Evolutionary conservation across 2,888 invertebrate species (phyloP).

Genomic region (Petrophora chlorosata): DNA sequence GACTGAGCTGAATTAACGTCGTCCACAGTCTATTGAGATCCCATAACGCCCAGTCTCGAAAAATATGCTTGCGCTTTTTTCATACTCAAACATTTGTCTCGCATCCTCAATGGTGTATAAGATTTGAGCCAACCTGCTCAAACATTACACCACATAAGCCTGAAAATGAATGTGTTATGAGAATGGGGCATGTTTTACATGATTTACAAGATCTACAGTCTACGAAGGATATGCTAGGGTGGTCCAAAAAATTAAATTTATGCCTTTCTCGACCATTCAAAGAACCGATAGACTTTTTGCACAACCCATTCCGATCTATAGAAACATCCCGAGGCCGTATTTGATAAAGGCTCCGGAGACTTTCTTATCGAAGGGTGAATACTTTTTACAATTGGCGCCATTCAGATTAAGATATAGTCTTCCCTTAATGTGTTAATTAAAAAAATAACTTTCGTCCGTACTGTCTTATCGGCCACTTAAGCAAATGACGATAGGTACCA

Average conservation of each 20-base stretch:
- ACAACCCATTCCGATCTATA: conserved; percentile 52
- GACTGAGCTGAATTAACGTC: not conserved
- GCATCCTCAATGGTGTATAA: no score
- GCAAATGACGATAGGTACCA: conserved; percentile 58
- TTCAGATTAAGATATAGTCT: conserved; percentile 79
- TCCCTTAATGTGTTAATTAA: conserved; percentile 80
- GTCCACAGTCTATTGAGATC: not conserved
- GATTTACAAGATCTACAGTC: no score
- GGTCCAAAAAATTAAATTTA: conserved; percentile 56
- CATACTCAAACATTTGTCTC: no score
- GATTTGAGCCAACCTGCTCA: no score
- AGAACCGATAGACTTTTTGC: conserved; percentile 71
- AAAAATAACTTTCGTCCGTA: conserved; percentile 65
- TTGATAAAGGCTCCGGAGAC: conserved; percentile 67
- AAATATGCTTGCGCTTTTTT: no score
- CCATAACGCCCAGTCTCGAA: no score
- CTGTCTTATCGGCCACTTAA: conserved; percentile 75
- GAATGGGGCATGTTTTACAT: no score
- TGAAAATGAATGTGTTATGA: no score
- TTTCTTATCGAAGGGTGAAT: conserved; percentile 72
- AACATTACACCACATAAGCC: no score
- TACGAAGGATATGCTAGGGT: conserved; percentile 52
- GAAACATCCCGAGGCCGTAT: conserved; percentile 60
- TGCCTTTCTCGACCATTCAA: conserved; percentile 53
- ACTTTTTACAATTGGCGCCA: conserved; percentile 80